Percentiles rank a stretch among this genome's conserved stretches.
Evolutionary conservation across 2,888 invertebrate genomes (phyloP).

Genomic region (Aricia artaxerxes): DNA sequence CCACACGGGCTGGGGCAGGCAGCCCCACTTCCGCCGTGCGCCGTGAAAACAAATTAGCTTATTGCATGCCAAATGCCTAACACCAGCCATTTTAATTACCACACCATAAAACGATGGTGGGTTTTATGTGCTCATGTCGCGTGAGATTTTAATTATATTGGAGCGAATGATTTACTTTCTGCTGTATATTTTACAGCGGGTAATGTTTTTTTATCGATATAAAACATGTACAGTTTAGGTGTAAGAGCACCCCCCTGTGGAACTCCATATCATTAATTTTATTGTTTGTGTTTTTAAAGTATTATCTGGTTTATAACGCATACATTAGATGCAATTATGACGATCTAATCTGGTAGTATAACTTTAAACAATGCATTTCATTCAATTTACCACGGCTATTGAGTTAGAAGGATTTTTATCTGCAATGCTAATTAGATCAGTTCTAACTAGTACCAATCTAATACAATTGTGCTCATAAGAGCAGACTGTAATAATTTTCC

Average conservation of each 20-base stretch:
- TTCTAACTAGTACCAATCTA: neutral
- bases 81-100: constrained; percentile 9
- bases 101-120: constrained; percentile 9
- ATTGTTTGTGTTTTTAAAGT: neutral
- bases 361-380: neutral
- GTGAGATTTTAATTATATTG: constrained; percentile 7
- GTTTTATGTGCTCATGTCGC: constrained; percentile 5
- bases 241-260: neutral
- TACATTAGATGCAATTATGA: neutral
- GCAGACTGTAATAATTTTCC: neutral
- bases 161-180: neutral
- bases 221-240: neutral
- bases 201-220: neutral
- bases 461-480: neutral
- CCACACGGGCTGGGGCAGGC: constrained; percentile 48
- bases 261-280: neutral
- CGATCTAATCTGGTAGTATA: neutral
- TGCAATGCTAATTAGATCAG: neutral
- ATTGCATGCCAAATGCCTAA: constrained; percentile 21
- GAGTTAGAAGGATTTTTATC: neutral
- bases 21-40: constrained; percentile 45
- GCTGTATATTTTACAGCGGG: neutral
- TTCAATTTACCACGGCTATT: neutral
- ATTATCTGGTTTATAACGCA: neutral
- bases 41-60: constrained; percentile 40